Conservation (phyloP, 2,797 vertebrate species). For the Petrocephalus sullivani region DNA sequence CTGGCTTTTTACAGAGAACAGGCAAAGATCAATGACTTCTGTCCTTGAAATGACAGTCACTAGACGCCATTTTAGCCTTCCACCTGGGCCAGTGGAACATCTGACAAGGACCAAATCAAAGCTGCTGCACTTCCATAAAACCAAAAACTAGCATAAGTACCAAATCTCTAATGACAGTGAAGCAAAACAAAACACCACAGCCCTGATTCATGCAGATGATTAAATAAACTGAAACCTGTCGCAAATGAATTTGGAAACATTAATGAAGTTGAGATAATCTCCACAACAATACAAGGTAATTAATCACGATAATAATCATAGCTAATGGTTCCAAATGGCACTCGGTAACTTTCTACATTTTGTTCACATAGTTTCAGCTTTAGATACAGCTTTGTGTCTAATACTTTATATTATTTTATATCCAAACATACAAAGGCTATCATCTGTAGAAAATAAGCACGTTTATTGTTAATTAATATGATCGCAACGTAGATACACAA, state of each 20-base stretch:
- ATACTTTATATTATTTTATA: neutral
- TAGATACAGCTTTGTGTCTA: neutral
- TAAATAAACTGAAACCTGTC: constrained; percentile 5
- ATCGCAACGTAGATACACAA: neutral
- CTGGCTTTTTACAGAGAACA: constrained; percentile 3
- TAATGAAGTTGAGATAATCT: constrained; percentile 7
- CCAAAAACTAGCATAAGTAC: neutral
- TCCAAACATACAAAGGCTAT: neutral
- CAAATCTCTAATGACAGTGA: neutral
- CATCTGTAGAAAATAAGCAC: neutral
- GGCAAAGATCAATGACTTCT: constrained; percentile 9
- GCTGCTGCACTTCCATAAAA: neutral
- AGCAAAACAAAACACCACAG: neutral
- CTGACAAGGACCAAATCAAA: neutral
- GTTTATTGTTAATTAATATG: neutral
- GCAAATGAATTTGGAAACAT: neutral
- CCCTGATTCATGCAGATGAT: neutral
- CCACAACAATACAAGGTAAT: neutral
- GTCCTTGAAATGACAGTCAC: constrained; percentile 13
- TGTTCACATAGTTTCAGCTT: neutral
- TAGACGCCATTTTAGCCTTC: neutral
- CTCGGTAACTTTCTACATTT: neutral
- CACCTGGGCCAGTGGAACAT: neutral
- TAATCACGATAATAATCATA: neutral
- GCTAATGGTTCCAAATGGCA: neutral